Percentiles rank a stretch among this genome's conserved stretches.
phyloP scores from a whole-genome alignment of 2,888 invertebrate genomes.

The Tigriopus californicus region DNA sequence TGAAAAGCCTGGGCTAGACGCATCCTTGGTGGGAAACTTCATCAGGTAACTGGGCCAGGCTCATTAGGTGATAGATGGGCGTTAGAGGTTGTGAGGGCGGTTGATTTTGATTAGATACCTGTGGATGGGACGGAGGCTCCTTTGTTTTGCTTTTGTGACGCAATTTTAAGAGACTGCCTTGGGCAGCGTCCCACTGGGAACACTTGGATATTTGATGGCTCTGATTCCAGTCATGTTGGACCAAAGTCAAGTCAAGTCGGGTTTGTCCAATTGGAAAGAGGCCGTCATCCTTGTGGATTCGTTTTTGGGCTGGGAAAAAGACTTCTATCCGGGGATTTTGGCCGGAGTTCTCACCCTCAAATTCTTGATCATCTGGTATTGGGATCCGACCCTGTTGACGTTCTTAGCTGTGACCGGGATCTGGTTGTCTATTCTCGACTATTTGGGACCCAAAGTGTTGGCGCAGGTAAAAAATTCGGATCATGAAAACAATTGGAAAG shows the following conservation, averaged over 20 bases:
- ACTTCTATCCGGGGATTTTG: neutral
- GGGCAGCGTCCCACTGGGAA: too few relatives aligned
- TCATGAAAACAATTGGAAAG: too few relatives aligned
- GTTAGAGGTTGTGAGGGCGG: too few relatives aligned
- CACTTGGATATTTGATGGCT: too few relatives aligned
- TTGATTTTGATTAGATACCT: too few relatives aligned
- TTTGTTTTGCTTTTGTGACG: too few relatives aligned
- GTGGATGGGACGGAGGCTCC: too few relatives aligned
- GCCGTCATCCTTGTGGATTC: neutral
- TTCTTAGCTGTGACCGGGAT: neutral
- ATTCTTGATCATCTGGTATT: neutral
- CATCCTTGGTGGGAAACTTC: too few relatives aligned
- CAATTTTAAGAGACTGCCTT: too few relatives aligned
- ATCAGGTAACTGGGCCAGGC: too few relatives aligned
- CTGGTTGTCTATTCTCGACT: neutral
- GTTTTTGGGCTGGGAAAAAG: conserved; percentile 6
- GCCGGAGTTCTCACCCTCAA: neutral
- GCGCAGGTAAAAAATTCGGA: neutral
- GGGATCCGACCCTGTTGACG: conserved; percentile 6
- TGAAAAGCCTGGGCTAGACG: too few relatives aligned
- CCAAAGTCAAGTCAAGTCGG: neutral
- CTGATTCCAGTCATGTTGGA: neutral
- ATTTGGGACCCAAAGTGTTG: conserved; percentile 5
- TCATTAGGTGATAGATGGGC: too few relatives aligned
- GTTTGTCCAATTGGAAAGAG: conserved; percentile 4